Percentiles rank a stretch among this genome's conserved stretches.
Evolutionary conservation across 2,888 invertebrate genomes (phyloP).

Genomic region (Microctonus hyperodae): DNA sequence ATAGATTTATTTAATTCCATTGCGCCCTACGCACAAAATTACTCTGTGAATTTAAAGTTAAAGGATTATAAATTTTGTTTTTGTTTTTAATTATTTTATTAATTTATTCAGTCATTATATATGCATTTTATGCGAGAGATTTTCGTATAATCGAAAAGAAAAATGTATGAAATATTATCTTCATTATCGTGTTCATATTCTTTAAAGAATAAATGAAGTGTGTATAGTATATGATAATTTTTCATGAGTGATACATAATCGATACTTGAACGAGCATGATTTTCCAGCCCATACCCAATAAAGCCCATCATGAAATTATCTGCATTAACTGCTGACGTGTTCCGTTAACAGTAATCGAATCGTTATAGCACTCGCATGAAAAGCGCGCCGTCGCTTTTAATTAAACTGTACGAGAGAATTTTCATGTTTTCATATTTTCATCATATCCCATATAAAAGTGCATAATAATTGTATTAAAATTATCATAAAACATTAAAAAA

Average conservation of each 20-base stretch:
- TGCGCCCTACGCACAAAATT: neutral
- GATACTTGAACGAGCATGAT: slow-evolving; percentile 2
- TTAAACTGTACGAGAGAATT: slow-evolving; percentile 18
- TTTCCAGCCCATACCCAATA: slow-evolving; percentile 16
- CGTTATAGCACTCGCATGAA: slow-evolving; percentile 17
- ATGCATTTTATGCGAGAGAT: neutral
- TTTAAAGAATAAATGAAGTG: too few species aligned
- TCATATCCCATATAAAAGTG: neutral
- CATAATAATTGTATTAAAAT: neutral
- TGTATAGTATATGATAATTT: neutral
- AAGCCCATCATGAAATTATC: slow-evolving; percentile 26
- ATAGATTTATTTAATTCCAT: slow-evolving; percentile 10
- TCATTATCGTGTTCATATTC: too few species aligned
- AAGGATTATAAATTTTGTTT: neutral
- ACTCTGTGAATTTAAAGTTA: neutral
- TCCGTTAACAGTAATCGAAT: slow-evolving; percentile 30
- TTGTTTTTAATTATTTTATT: neutral
- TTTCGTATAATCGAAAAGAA: neutral
- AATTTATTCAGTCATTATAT: neutral
- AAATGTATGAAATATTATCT: neutral
- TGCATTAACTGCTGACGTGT: slow-evolving; percentile 25
- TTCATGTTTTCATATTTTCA: slow-evolving; percentile 2
- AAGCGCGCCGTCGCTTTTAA: slow-evolving; percentile 24
- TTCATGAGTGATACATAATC: neutral
- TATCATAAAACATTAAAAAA: too few species aligned